These are phyloP conservation scores for Eidolon dupreanum DNA, from an alignment of 2,797 vertebrate genomes.

Conservation along the genomic window DNA sequence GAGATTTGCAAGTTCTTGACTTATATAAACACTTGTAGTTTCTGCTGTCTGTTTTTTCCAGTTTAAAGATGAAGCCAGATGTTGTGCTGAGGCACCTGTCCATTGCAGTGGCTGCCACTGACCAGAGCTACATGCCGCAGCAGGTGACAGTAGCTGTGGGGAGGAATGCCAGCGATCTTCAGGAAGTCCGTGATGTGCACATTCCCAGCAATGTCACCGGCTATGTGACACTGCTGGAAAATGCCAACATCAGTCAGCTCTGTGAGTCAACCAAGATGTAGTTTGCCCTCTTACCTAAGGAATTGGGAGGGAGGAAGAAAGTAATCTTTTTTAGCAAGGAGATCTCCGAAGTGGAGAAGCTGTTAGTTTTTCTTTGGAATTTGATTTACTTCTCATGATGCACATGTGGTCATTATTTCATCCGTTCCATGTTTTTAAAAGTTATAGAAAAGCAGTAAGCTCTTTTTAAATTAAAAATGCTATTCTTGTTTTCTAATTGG, in stretches of 20 bases:
- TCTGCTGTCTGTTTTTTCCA: slow-evolving; percentile 80
- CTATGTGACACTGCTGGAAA: slow-evolving; percentile 97
- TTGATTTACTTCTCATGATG: not conserved
- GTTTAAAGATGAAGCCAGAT: slow-evolving; percentile 97
- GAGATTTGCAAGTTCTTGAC: not conserved
- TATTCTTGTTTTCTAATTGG: slow-evolving; percentile 33
- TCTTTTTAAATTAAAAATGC: slow-evolving; percentile 38
- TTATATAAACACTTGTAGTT: not conserved
- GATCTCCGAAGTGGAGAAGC: not conserved
- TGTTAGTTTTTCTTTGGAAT: not conserved
- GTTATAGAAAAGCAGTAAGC: slow-evolving; percentile 11
- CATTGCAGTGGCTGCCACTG: slow-evolving; percentile 94
- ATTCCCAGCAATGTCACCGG: slow-evolving; percentile 98
- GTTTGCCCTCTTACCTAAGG: not conserved
- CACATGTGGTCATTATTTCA: not conserved
- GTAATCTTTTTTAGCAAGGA: not conserved
- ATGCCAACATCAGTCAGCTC: slow-evolving; percentile 96
- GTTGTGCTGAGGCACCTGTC: slow-evolving; percentile 95
- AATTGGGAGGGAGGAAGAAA: not conserved
- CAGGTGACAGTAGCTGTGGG: slow-evolving; percentile 96
- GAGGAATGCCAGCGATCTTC: slow-evolving; percentile 91
- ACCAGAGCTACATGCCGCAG: slow-evolving; percentile 99
- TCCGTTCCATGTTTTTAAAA: slow-evolving; percentile 25
- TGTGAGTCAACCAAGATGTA: slow-evolving; percentile 90
- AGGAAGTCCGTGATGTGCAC: slow-evolving; percentile 96